Base-by-base conservation (phyloP, 2,113 vertebrate species). In the Pseudolaguvia tuberculata region DNA sequence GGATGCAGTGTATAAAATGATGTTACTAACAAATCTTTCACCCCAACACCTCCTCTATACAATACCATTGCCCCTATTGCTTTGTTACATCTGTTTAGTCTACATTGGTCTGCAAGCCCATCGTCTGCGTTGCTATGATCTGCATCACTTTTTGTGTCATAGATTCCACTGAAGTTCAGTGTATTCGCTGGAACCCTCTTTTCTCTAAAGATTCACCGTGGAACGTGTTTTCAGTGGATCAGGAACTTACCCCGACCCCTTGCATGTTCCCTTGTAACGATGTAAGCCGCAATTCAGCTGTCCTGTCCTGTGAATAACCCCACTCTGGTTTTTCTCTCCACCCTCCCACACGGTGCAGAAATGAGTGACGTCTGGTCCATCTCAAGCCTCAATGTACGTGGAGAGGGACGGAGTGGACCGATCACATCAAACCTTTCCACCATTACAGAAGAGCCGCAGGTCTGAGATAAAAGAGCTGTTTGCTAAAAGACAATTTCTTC, bases 321-420 rank as follows among this genome's bases (percentile, higher is more conserved):
- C 23, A 17, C 39, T 47, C n/a, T 68, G 65, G 20, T 73, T 55
- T 67, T 18, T 61, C 55, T 70, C 56, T 25, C 13, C 25, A 48
- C 70, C 71, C 61, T 68, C 53, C n/a, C 18, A 39, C 45, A 14
- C n/a, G 18, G 55, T 71, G 65, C 88, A 91, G 92, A 92, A 81
- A 70, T 92, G 59, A 90, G 90, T 25, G 90, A 92, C 3, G 91
- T 92, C 55, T 92, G 91, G 91, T 91, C 90, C 78, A 72, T 92
- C 78, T 91, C 89, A 76, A 89, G 89, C 13, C 76, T 88, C 72
- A 82, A 76, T 6, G 85, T 90, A 21, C 79, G 81, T 14, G 81
- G 85, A 0, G 90, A 91, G 58, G 76, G 79, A 2, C 85, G 68
- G 67, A 89, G 83, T 73, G 59, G 75, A 1, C 88, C 88, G 29